Percentiles rank a stretch among this genome's conserved stretches.
phyloP scores from a whole-genome alignment of 2,888 invertebrate species.

The Phyllotreta cruciferae region DNA sequence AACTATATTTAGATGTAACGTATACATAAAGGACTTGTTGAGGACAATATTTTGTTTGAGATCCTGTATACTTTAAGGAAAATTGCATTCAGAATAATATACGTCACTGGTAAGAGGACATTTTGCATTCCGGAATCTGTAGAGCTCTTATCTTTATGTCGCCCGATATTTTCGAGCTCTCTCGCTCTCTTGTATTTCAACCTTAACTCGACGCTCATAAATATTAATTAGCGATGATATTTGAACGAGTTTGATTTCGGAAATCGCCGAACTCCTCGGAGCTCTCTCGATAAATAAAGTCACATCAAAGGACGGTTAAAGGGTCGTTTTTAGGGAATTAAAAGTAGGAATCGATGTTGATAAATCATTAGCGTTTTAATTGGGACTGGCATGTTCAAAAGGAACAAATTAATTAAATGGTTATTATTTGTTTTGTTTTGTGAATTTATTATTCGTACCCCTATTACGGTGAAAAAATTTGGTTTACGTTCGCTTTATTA shows the following conservation, averaged over 20 bases:
- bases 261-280: slow-evolving; percentile 4
- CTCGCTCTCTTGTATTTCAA: slow-evolving; percentile 14
- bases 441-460: no score
- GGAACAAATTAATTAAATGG: no score
- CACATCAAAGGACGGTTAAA: slow-evolving; percentile 5
- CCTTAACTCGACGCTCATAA: slow-evolving; percentile 21
- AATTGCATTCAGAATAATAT: neutral
- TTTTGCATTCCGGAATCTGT: slow-evolving; percentile 19
- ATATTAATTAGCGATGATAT: slow-evolving; percentile 29
- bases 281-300: slow-evolving; percentile 17
- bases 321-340: neutral
- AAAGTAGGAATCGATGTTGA: neutral
- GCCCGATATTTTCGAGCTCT: slow-evolving; percentile 10
- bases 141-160: slow-evolving; percentile 19
- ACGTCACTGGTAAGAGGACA: slow-evolving; percentile 9
- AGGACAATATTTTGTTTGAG: no score
- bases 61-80: no score
- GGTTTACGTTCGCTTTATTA: no score
- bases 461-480: no score
- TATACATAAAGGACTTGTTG: neutral
- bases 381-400: no score
- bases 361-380: neutral
- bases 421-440: no score
- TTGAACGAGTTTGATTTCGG: slow-evolving; percentile 21
- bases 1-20: neutral